Base-by-base conservation (phyloP, 1,140 invertebrate species). In the Lordiphosa stackelbergi region DNA sequence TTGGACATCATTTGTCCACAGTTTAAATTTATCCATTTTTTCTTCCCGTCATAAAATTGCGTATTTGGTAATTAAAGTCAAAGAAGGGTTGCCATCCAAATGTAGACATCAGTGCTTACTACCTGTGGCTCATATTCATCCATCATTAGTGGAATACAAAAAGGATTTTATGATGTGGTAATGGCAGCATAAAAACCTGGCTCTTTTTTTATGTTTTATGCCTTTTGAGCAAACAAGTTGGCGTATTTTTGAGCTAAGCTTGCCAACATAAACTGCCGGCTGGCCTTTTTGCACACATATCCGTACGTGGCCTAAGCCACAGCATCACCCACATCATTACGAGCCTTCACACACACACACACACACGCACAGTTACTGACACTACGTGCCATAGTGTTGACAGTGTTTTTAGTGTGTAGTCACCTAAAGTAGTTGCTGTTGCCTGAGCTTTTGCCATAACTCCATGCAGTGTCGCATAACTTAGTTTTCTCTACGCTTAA, bases 91-190 rank as follows among this genome's bases (percentile, higher is more conserved):
- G 41, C 16, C 53, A 53, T 64, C 53, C 22, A 57, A 45, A 58
- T 53, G 64, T 16, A 59, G 28, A 59, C 19, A 56, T 57, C 16
- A 19, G 48, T 6, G 28, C 36, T 49, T 53, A 56, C 42, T 66
- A 81, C 63, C 62, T 75, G 62, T 72, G 66, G 59, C 53, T 68
- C 64, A 48, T 68, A 69, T 83, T 75, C 78, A 83, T 83, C 68
- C 77, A 83, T 83, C 77, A 83, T 83, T 83, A 83, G 77, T 83
- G 75, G 77, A 74, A 77, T 73, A 83, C 77, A 81, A 81, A 48
- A 83, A 73, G 75, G 75, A 81, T 83, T 83, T 83, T 83, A 83
- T 73, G 77, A 77, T 55, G 77, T 81, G 77, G 78, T 83, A 83
- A 83, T 83, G 72, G 69, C 51, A 42, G 59, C 72, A 73, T 83